Evolutionary conservation across 2,797 vertebrate genomes (phyloP).

Genomic region (Mormyrus proboscirostris): DNA sequence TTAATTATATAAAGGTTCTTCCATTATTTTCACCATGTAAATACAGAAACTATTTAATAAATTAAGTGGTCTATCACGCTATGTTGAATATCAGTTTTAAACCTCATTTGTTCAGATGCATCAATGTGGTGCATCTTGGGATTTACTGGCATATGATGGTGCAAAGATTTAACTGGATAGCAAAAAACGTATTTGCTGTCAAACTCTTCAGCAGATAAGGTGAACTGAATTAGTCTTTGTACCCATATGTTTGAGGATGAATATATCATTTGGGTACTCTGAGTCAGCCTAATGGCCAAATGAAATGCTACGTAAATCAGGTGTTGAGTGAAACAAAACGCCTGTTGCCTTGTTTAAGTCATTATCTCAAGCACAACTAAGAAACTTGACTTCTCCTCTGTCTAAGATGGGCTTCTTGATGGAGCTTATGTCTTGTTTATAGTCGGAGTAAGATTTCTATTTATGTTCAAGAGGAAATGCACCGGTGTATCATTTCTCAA

Average conservation of each 20-base stretch:
- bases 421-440: neutral
- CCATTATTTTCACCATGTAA: neutral
- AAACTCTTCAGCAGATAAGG: neutral
- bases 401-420: neutral
- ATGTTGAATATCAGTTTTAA: neutral
- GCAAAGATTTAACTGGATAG: neutral
- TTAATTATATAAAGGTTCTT: neutral
- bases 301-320: neutral
- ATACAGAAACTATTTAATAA: conserved; percentile 11
- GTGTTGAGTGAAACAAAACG: neutral
- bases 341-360: neutral
- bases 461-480: neutral
- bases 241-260: neutral
- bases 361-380: neutral
- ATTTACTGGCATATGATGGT: neutral
- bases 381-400: neutral
- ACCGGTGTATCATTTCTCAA: neutral
- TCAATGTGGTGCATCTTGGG: neutral
- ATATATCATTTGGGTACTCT: neutral
- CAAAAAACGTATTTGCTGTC: neutral
- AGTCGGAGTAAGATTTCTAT: neutral
- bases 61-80: neutral
- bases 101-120: neutral
- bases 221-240: neutral
- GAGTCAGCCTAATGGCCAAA: neutral